Base-by-base conservation (phyloP, 2,113 vertebrate genomes). In the Hippoglossus stenolepis region DNA sequence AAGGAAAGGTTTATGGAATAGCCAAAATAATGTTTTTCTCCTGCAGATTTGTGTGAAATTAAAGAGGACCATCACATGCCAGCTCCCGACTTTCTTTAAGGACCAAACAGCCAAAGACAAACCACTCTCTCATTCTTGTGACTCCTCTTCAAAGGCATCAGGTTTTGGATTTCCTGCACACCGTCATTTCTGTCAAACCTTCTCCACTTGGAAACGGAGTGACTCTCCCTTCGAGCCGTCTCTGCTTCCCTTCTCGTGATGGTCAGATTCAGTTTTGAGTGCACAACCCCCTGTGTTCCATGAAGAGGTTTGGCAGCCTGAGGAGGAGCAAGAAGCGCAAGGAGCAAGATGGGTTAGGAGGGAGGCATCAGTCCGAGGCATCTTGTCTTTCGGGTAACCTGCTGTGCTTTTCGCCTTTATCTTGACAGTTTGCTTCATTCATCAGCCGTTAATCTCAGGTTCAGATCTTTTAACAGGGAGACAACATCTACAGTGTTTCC, bases 271-370 rank as follows among this genome's bases (percentile, higher is more conserved):
- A 79, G 51, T 67, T 63, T 83, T 62, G 71, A 83, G 81, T 24
- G 64, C 20, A 65, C 54, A 43, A 85, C 81, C 87, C 88, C 64
- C 83, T 73, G 91, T 72, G 84, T 87, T 94, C 91, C 93, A 98
- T 99, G 97, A 99, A 98, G 96, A 96, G 96, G 62, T 98, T 99
- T 86, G 96, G 97, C 83, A 99, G 97, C 77, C 93, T 98, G 74
- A 94, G 97, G 89, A 94, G 96, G 74, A 96, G 84, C 94, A 98
- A 96, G 95, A 99, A 96, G 84, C 94, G 87, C 57, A 93, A 93
- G 90, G 93, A 94, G 73, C 91, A 91, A 69, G 93, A 93, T 82
- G 89, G 88, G 72, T 88, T 93, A 84, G 89, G 92, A 5, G 94
- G 92, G 87, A 93, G 96, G 77, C 91, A 93, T 73, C 96, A 94